These are phyloP conservation scores for Trigoniulus corallinus DNA, from an alignment of 1,140 invertebrate genomes.

Conservation along the genomic window DNA sequence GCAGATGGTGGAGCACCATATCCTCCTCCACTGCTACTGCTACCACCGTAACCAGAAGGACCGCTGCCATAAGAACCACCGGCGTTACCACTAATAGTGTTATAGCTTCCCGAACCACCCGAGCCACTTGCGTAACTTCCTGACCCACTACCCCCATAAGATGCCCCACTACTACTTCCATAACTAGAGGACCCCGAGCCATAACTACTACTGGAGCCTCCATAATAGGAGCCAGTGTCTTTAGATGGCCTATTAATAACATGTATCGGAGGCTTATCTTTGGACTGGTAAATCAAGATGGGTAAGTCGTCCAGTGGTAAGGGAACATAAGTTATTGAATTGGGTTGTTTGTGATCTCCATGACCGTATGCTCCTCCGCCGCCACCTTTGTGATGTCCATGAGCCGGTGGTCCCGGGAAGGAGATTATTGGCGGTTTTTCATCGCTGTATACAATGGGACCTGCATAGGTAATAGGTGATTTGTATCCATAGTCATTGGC, in stretches of 20 bases:
- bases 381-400: conserved; percentile 9
- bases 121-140: not conserved
- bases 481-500: not conserved
- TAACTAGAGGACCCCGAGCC: not conserved
- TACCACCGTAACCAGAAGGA: not conserved
- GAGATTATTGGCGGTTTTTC: conserved; percentile 29
- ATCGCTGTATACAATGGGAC: conserved; percentile 28
- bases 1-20: no score
- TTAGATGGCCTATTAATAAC: conserved; percentile 15
- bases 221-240: not conserved
- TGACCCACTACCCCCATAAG: not conserved
- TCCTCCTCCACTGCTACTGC: not conserved
- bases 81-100: no score
- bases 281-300: conserved; percentile 26
- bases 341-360: not conserved
- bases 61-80: not conserved
- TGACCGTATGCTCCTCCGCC: conserved; percentile 5
- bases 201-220: not conserved
- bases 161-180: not conserved
- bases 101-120: not conserved
- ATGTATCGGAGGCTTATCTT: conserved; percentile 24
- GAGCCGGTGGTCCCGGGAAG: conserved; percentile 24
- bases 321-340: conserved; percentile 27
- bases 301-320: conserved; percentile 28
- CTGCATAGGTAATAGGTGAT: conserved; percentile 23